Base-by-base conservation (phyloP, 2,113 vertebrate species). In the Ardeotis arabs region DNA sequence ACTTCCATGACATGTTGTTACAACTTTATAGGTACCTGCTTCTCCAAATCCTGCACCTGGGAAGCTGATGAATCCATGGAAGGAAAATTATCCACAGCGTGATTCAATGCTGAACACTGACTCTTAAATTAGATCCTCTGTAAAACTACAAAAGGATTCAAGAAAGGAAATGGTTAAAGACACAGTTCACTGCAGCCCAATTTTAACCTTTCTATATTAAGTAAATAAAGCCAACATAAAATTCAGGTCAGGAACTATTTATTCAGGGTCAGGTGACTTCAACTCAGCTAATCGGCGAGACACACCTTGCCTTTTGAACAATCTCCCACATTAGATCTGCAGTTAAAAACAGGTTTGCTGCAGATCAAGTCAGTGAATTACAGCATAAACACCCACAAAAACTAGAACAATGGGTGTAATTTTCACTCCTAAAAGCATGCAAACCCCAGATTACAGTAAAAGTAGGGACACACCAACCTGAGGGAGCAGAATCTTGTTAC, bases 221-320 rank as follows among this genome's bases (percentile, higher is more conserved):
- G 93, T 94, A 89, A 96, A 95, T 90, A 96, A 81, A 95, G 78
- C 28, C n/a, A 68, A 95, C 78, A 77, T 84, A 68, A 96, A 95
- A 96, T 95, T 77, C 95, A 84, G 91, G 91, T 94, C 91, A 94
- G 91, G 82, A 92, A 73, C 91, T 95, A 84, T 96, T 96, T 96
- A 91, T 76, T 95, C 89, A 90, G 69, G 93, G 82, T 90, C 93
- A 92, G 93, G 95, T 95, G 95, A 93, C 95, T 96, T 33, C 91
- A 81, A 14, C 91, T 94, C 82, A 24, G 89, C 93, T 95, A 93
- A 96, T 93, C 85, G 63, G 91, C 6, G 7, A 41, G 91, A 87
- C 95, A 96, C 95, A 87, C 95, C 95, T 92, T 87, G 8, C 68
- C 78, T 87, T 92, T 44, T 68, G 86, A 94, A 81, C 91, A 84